Evolutionary conservation across 2,113 vertebrate species (phyloP), one percentile per base, ranked within the genome.

Genomic region (Ondatra zibethicus): DNA sequence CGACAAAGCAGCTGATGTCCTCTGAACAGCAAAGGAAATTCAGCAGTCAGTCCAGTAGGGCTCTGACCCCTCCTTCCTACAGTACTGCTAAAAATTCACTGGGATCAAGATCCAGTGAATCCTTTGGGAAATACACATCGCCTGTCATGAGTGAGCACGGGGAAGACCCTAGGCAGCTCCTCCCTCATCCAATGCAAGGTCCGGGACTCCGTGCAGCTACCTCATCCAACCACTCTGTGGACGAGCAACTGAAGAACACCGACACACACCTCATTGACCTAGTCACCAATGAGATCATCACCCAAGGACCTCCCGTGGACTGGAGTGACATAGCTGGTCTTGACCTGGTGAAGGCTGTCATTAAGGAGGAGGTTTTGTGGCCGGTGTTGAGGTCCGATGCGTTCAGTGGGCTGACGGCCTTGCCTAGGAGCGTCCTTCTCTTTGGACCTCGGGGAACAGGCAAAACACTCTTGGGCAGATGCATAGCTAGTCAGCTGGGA

Each of bases 331-430:
- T 99, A 47, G 99, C 99, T 61, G 99, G 99, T 93, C 99, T 99
- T 85, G 99, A 99, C 97, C 98, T 99, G 98, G 99, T 99, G 97
- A 99, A 99, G 98, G 99, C 99, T 75, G 98, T 99, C 97, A 99
- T 99, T 96, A 99, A 99, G 98, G 99, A 99, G 98, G 99, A 99
- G 98, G 99, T 99, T 97, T 98, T 99, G 93, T 99, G 99, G 99
- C 99, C 99, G 88, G 99, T 99, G 98, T 99, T 99, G 98, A 99
- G 99, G 98, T 99, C 99, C 94, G 99, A 99, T 96, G 99, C 99
- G 94, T 99, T 99, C 98, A 99, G 98, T 90, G 99, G 99, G 97
- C 99, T 99, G 98, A 98, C 99, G 95, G 99, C 99, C 96, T 99
- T 99, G 98, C 99, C 99, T 98, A 99, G 99, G 96, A 99, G 99